Evolutionary conservation across 2,113 vertebrate species (phyloP).

Genomic region (Hyperopisus bebe): DNA sequence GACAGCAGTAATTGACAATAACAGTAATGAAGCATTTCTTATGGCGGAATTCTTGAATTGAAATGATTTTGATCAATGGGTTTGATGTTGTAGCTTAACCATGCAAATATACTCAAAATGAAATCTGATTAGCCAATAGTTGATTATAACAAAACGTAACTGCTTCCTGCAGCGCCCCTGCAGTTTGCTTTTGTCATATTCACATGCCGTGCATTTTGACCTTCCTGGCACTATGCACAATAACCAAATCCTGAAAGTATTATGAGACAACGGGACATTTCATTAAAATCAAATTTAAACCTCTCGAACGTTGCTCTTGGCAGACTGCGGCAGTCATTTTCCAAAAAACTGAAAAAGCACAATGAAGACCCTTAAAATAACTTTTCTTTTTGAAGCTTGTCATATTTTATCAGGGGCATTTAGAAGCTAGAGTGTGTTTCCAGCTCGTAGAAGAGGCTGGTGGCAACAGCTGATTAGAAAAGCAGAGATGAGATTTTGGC

Average conservation of each 20-base stretch:
- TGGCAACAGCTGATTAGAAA: neutral
- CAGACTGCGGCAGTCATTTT: neutral
- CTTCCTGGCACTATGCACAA: neutral
- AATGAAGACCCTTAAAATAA: neutral
- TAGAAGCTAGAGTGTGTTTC: neutral
- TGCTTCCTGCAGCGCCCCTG: neutral
- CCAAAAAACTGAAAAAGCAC: neutral
- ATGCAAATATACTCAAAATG: neutral
- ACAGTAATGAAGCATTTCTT: neutral
- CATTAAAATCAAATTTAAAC: neutral
- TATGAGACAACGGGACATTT: neutral
- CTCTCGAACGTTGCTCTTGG: neutral
- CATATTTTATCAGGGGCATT: neutral
- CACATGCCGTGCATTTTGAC: neutral
- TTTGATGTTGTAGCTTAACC: neutral
- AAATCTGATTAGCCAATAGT: neutral
- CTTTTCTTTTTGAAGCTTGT: neutral
- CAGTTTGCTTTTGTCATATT: neutral
- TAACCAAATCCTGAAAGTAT: neutral
- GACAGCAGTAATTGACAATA: neutral
- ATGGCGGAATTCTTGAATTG: neutral
- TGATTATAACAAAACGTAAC: neutral
- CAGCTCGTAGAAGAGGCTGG: neutral
- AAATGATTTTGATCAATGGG: neutral
- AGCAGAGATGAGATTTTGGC: conserved; percentile 6